Evolutionary conservation across 2,113 vertebrate genomes (phyloP), one percentile per base, ranked within the genome.

Genomic region (Grammomys surdaster): DNA sequence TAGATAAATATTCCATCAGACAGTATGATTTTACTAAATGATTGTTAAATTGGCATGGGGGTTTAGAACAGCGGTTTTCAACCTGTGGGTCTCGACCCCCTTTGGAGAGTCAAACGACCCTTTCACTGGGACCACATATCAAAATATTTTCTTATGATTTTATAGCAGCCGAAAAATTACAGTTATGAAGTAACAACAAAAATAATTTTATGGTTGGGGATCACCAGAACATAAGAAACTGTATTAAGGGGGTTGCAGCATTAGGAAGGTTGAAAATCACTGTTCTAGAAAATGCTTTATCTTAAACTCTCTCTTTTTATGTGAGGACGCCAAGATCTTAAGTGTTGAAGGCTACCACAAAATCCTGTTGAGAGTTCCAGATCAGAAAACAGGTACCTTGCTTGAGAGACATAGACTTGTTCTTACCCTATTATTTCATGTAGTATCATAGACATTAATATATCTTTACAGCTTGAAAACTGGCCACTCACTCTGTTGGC

Each of bases 271-370:
- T 84, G 13, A 84, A 56, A 28, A 16, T 7, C 81, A 43, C n/a
- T 63, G 75, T n/a, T 78, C 75, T 70, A 89, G 51, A 97, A 48
- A 86, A 24, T n/a, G 51, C 72, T 95, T 86, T 51, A 86, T 36
- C 10, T 40, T n/a, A 58, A 75, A 13, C 12, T 0, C 10, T 16
- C 36, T 67, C 63, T 92, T 75, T 48, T n/a, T 24, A 10, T 17
- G 36, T 67, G 56, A 65, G 28, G 93, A 40, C 31, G 46, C 36
- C 54, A 81, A 92, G 43, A 16, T 43, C 56, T 77, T 80, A 36
- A 22, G 92, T 85, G 40, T 17, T 73, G 22, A 70, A 63, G 33
- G 65, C 70, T 40, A 48, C 84, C 17, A 58, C 63, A 22, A n/a
- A 3, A 12, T 85, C 73, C 54, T 5, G 48, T 17, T 24, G 84